Evolutionary conservation across 2,113 vertebrate species (phyloP), one percentile per base, ranked within the genome.

Genomic region (Tragelaphus strepsiceros): DNA sequence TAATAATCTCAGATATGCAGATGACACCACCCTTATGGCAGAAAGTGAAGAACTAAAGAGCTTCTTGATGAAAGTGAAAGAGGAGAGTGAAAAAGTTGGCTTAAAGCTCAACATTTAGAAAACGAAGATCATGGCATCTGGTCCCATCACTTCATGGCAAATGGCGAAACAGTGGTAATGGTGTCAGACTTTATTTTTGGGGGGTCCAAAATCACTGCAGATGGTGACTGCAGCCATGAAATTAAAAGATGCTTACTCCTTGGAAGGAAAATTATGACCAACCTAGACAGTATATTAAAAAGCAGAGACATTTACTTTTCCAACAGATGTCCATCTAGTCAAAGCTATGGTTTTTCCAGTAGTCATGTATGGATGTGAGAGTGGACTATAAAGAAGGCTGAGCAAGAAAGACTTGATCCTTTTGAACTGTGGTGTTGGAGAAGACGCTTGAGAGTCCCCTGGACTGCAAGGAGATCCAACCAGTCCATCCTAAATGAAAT

Each of bases 101-200:
- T 61, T 61, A 28, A 61, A 61, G 58, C 26, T 61, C 26, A 61
- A 61, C 24, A 28, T 28, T 61, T 0, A 61, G 24, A 28, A 61
- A 28, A 61, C 58, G 0, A 61, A 61, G 58, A 13, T 61, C 26
- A 61, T 61, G 30, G 62, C 30, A 64, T 64, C 0, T 0, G 3
- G 15, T 64, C 30, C 32, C 30, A 64, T 64, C 62, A 64, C 62
- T 64, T 64, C 62, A 64, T 64, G 62, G 30, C 3, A 64, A n/a
- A n/a, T 19, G 30, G 62, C 15, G 7, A 64, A 17, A 64, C 62
- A n/a, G 2, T 17, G 62, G 62, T n/a, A 64, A 64, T 32, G n/a
- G 32, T n/a, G 32, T 2, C 3, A 64, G 32, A n/a, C 15, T 4
- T 64, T 17, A 64, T 64, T 64, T 64, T n/a, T 0, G 62, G 30